Evolutionary conservation across 2,888 invertebrate species (phyloP).

Genomic region (Dione juno): DNA sequence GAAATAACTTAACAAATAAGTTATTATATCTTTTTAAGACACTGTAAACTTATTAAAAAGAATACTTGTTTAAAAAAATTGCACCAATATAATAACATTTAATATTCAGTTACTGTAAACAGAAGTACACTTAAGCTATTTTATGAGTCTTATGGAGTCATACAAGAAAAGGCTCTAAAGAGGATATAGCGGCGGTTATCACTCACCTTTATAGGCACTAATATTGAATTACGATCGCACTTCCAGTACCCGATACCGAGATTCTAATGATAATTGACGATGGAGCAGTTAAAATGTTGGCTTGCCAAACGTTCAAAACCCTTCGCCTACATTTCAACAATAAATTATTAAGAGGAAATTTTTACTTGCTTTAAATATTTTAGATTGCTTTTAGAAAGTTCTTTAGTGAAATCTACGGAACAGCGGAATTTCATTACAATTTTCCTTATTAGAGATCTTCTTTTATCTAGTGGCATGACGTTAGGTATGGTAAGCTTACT

Average conservation of each 20-base stretch:
- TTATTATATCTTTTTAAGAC: too few relatives aligned
- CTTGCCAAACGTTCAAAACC: slow-evolving; percentile 59
- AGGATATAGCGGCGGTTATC: slow-evolving; percentile 66
- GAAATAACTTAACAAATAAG: background rate
- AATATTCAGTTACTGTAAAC: slow-evolving; percentile 6
- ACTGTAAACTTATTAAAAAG: too few relatives aligned
- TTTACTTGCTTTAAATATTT: slow-evolving; percentile 51
- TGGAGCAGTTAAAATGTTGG: slow-evolving; percentile 71
- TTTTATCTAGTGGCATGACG: slow-evolving; percentile 42
- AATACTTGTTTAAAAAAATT: too few relatives aligned
- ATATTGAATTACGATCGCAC: slow-evolving; percentile 73
- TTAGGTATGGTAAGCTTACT: slow-evolving; percentile 24
- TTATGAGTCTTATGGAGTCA: slow-evolving; percentile 28
- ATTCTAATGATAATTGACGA: slow-evolving; percentile 79
- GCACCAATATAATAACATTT: background rate
- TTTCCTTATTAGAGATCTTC: slow-evolving; percentile 40
- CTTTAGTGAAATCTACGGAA: slow-evolving; percentile 46
- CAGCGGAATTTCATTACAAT: slow-evolving; percentile 45
- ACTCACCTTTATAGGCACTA: slow-evolving; percentile 80
- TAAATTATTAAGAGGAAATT: slow-evolving; percentile 55
- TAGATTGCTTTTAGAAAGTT: slow-evolving; percentile 57
- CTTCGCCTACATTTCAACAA: slow-evolving; percentile 36
- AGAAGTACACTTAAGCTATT: slow-evolving; percentile 12
- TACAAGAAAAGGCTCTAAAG: slow-evolving; percentile 49
- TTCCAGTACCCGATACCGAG: slow-evolving; percentile 59